Evolutionary conservation across 2,888 invertebrate species (phyloP), one percentile per base, ranked within the genome.

Genomic region (Drosophila hamatofila): DNA sequence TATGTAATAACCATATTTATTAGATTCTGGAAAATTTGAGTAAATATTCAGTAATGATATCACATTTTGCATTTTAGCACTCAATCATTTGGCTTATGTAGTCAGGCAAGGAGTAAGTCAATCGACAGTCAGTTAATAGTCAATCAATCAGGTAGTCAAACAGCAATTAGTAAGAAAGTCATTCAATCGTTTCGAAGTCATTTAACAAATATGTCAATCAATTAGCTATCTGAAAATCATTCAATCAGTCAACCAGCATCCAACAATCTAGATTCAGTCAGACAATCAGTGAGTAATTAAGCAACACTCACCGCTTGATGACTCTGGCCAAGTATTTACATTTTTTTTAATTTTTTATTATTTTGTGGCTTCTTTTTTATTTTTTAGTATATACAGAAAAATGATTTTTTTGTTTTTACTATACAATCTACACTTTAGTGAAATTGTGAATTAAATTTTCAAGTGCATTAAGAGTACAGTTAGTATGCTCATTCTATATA

Each of bases 341-440:
- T 42, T 25, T 33, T 42, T 21, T 21, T 52, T 25, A 21, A 9
- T 57, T 79, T 27, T 30, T 54, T 61, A 41, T 41, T 9, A 1
- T 54, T 78, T 72, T 58, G 27, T 46, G 12, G 12, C 1, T 27
- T 46, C 60, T n/a, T 3, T 60, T 65, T 60, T 37, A 39, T 37
- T 57, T 37, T 66, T 49, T 62, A 46, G 63, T 81, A 81, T 81
- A 54, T 81, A 81, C 81, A 81, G 41, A 74, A 57, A 61, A 62
- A 30, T 52, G 25, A 51, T 57, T 54, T 48, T 58, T 66, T 65
- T 71, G 65, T 59, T 64, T 71, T 65, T 83, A 73, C 60, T 77
- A 60, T 79, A 72, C 44, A 51, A 79, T 75, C 61, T 80, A 79
- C 51, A 51, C 51, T 69, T 61, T 63, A 52, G 35, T 56, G 58